A percentile compares a stretch with the other conserved stretches of the same genome.
phyloP scores from a whole-genome alignment of 2,797 vertebrate species.

The Catamblyrhynchus diadema region DNA sequence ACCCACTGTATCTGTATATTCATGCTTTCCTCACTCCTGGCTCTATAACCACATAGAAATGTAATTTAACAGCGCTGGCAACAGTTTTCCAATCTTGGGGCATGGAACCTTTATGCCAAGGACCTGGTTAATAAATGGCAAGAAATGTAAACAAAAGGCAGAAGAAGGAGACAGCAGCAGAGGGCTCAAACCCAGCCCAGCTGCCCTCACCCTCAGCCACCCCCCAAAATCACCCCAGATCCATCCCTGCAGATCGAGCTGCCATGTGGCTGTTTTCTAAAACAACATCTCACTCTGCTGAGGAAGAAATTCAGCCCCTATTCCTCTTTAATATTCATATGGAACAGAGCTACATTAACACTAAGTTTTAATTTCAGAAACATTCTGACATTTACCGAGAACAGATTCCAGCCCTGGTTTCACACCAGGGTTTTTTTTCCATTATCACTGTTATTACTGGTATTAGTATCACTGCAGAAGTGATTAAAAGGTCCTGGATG shows the following conservation, averaged over 20 bases:
- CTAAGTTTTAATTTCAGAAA: constrained; percentile 52
- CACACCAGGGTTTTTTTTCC: not conserved
- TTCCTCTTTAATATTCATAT: constrained; percentile 36
- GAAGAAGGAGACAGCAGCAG: not conserved
- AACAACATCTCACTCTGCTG: constrained; percentile 7
- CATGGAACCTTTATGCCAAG: not conserved
- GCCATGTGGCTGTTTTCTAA: not conserved
- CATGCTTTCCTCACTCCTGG: not conserved
- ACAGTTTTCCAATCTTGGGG: not conserved
- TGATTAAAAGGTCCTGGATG: constrained; percentile 14
- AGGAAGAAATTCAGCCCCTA: not conserved
- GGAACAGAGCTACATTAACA: not conserved
- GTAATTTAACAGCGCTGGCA: not conserved
- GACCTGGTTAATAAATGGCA: not conserved
- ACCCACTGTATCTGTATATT: not conserved
- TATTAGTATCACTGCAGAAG: constrained; percentile 12
- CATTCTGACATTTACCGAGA: constrained; percentile 17
- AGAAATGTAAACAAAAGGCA: not conserved
- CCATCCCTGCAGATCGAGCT: not conserved
- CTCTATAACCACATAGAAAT: not conserved
- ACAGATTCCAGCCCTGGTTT: constrained; percentile 10
- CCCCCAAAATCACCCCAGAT: not conserved
- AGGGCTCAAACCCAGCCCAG: not conserved
- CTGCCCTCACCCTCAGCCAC: not conserved
- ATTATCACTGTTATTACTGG: constrained; percentile 31